phyloP scores from a whole-genome alignment of 2,113 vertebrate species.

The Orthonyx spaldingii region DNA sequence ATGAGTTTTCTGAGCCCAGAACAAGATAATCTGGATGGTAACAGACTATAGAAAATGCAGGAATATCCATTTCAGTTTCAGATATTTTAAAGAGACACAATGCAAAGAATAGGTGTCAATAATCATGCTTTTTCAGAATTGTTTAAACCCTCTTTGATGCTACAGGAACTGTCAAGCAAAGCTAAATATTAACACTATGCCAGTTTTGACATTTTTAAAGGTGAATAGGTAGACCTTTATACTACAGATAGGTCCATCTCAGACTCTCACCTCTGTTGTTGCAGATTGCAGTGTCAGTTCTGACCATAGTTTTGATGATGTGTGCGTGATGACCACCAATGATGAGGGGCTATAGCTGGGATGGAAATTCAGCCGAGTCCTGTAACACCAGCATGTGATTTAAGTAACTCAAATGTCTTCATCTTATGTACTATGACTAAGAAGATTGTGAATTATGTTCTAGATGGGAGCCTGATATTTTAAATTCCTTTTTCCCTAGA shows the following conservation, averaged over 20 bases:
- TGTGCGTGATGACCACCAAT: background rate
- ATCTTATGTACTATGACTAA: background rate
- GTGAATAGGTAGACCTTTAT: background rate
- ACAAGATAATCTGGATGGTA: background rate
- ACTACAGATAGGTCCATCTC: background rate
- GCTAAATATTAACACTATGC: background rate
- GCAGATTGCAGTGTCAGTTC: background rate
- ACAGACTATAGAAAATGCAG: background rate
- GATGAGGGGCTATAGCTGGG: background rate
- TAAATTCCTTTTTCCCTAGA: background rate
- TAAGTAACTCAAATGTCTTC: background rate
- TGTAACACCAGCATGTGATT: background rate
- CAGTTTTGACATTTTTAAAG: slow-evolving; percentile 9
- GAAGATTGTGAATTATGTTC: background rate
- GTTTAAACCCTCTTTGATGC: background rate
- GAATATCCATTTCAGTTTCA: background rate
- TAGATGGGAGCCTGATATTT: background rate
- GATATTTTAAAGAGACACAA: background rate
- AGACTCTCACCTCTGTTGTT: background rate
- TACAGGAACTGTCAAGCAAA: background rate
- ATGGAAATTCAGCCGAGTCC: background rate
- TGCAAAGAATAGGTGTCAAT: background rate
- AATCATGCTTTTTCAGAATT: background rate
- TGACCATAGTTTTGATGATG: background rate
- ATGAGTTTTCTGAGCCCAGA: background rate